Base-by-base conservation (phyloP, 2,797 vertebrate species). In the Fistularia commersonii region DNA sequence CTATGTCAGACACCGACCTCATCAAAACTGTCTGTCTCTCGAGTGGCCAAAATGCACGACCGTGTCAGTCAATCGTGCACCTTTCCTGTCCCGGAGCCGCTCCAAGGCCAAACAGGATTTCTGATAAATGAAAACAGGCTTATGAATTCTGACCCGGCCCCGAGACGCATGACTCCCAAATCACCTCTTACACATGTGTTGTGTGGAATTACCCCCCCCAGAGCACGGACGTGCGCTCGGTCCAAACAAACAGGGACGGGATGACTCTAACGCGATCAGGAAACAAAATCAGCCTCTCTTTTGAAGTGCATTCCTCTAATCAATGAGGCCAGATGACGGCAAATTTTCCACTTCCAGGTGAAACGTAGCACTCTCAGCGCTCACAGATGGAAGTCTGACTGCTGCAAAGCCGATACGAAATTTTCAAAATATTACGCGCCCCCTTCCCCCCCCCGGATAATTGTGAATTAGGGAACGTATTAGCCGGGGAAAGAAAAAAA, bases 331-430 rank as follows among this genome's bases (percentile, higher is more conserved):
- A 55, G 66, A 73, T 44, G 11, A 65, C 10, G 38, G 57, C 63
- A 64, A 81, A 77, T 67, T 76, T 79, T 86, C 65, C 76, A 85
- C 72, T 79, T 60, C 69, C 77, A 62, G 61, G 71, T 78, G 54
- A 66, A 41, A 34, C 41, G 11, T 32, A 41, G 32, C 32, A 41
- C n/a, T 33, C n/a, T 3, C 38, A 31, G 34, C 7, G 32, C 23
- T 37, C 14, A 32, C 43, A 64, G 51, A 62, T 57, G 50, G 23
- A 62, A 1, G 34, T 15, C 32, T 8, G 1, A 32, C 34, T 66
- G 15, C 45, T 60, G 11, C 31, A n/a, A 11, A 61, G 48, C 9
- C 59, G 40, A 62, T 39, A 33, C 49, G 3, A 61, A 68, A 38
- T 12, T 49, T 34, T 40, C 34, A 32, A 65, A 66, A 60, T 33